Percentiles rank a stretch among this genome's conserved stretches.
These are phyloP conservation scores for Pseudobourletiella spinata DNA, from an alignment of 1,140 invertebrate species.

Conservation along the genomic window DNA sequence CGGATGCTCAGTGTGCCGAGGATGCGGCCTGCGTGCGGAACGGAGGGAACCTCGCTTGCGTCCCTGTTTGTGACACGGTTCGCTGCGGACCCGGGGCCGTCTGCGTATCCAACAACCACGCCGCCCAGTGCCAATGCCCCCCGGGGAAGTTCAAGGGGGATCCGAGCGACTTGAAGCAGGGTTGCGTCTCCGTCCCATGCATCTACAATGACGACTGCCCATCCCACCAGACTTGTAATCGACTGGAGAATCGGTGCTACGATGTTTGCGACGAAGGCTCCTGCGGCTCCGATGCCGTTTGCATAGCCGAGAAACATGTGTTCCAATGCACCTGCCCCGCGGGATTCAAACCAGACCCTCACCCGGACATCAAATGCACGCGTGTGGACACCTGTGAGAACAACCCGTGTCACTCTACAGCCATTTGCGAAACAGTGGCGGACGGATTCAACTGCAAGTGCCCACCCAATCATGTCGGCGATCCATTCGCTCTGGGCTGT, in stretches of 20 bases:
- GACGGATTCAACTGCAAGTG: constrained; percentile 63
- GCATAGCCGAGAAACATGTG: constrained; percentile 71
- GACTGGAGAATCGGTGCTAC: constrained; percentile 68
- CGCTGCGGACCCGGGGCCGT: constrained; percentile 74
- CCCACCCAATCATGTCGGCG: constrained; percentile 58
- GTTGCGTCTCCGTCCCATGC: constrained; percentile 69
- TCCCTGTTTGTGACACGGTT: constrained; percentile 61
- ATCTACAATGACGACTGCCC: constrained; percentile 65
- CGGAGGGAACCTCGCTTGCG: constrained; percentile 48
- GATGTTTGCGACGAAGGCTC: constrained; percentile 69
- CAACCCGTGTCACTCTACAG: constrained; percentile 69
- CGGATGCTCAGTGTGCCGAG: constrained; percentile 70
- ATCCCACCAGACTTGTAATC: constrained; percentile 64
- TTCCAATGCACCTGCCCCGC: constrained; percentile 73
- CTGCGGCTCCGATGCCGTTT: constrained; percentile 78
- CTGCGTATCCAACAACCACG: constrained; percentile 77
- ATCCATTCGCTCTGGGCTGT: constrained; percentile 63
- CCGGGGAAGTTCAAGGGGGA: constrained; percentile 71
- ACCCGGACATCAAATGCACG: constrained; percentile 66
- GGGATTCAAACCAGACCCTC: constrained; percentile 66
- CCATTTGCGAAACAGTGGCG: constrained; percentile 59
- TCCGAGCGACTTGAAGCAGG: constrained; percentile 61
- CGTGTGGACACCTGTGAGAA: constrained; percentile 50
- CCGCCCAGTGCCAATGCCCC: constrained; percentile 77
- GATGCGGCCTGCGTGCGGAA: constrained; percentile 59